Conservation (phyloP, 2,797 vertebrate genomes). For the Gymnoscopelus microlampas region DNA sequence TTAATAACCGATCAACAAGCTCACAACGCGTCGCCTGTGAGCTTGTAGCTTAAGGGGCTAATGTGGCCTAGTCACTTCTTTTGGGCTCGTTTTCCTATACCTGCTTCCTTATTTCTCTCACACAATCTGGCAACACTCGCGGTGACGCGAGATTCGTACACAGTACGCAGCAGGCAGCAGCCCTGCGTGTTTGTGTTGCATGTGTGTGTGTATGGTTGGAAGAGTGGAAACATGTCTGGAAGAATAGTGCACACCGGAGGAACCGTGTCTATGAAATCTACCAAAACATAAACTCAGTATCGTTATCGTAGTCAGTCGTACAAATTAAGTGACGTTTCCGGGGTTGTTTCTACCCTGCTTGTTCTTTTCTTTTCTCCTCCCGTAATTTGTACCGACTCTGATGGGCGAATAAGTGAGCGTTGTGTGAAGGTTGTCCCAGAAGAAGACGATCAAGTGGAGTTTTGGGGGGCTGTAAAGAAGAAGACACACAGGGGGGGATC, state of each 20-base stretch:
- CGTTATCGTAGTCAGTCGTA: not conserved
- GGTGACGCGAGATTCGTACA: constrained; percentile 58
- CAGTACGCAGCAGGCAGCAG: constrained; percentile 38
- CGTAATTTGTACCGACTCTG: too few species aligned
- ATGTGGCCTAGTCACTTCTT: too few species aligned
- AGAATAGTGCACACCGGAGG: constrained; percentile 58
- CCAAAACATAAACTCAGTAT: constrained; percentile 40
- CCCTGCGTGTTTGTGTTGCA: constrained; percentile 4
- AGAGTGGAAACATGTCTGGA: constrained; percentile 67
- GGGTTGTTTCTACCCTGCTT: not conserved
- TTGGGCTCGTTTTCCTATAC: too few species aligned
- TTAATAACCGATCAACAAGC: too few species aligned
- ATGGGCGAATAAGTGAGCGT: not conserved
- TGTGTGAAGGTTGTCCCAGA: constrained; percentile 25
- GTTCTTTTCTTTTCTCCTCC: not conserved
- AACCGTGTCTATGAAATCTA: constrained; percentile 28
- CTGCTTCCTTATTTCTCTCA: too few species aligned
- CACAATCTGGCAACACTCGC: too few species aligned
- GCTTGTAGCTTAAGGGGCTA: too few species aligned
- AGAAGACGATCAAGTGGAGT: constrained; percentile 12
- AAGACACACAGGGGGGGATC: constrained; percentile 30
- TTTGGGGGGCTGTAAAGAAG: constrained; percentile 15
- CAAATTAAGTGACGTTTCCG: not conserved
- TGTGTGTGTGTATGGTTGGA: too few species aligned
- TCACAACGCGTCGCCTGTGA: too few species aligned